Conservation (phyloP, 2,797 vertebrate genomes). For the Argyrosomus regius region DNA sequence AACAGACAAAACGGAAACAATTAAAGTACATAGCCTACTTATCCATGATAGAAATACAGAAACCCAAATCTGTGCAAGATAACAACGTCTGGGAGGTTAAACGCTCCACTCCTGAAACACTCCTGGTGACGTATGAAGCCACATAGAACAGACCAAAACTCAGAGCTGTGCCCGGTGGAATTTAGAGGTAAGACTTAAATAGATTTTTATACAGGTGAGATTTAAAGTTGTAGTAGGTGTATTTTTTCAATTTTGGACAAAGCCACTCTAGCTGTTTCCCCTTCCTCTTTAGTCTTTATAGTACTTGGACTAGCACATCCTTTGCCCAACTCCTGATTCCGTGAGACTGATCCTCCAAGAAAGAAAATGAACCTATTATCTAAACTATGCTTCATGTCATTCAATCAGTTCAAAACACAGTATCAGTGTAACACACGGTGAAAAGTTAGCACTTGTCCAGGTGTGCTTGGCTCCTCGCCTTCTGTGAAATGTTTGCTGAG, state of each 20-base stretch:
- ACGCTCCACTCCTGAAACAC: too few species aligned
- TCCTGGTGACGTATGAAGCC: too few species aligned
- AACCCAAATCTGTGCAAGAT: too few species aligned
- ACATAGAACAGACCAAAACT: too few species aligned
- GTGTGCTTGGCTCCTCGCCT: conserved; percentile 9
- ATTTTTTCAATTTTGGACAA: not conserved
- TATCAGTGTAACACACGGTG: not conserved
- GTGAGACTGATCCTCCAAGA: not conserved
- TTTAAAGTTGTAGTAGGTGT: not conserved
- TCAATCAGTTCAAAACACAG: not conserved
- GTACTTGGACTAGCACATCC: not conserved
- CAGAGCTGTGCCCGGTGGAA: too few species aligned
- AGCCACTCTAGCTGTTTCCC: not conserved
- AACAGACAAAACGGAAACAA: too few species aligned
- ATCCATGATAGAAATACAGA: too few species aligned
- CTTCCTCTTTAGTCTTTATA: not conserved
- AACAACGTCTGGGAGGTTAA: too few species aligned
- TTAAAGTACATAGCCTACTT: too few species aligned
- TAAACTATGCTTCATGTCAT: not conserved
- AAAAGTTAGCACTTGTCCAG: not conserved
- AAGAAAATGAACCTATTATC: not conserved
- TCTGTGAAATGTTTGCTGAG: conserved; percentile 40
- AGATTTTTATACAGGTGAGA: not conserved
- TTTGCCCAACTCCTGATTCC: not conserved
- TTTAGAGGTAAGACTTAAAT: too few species aligned